Evolutionary conservation across 1,140 invertebrate species (phyloP).

Genomic region (Panonychus citri): DNA sequence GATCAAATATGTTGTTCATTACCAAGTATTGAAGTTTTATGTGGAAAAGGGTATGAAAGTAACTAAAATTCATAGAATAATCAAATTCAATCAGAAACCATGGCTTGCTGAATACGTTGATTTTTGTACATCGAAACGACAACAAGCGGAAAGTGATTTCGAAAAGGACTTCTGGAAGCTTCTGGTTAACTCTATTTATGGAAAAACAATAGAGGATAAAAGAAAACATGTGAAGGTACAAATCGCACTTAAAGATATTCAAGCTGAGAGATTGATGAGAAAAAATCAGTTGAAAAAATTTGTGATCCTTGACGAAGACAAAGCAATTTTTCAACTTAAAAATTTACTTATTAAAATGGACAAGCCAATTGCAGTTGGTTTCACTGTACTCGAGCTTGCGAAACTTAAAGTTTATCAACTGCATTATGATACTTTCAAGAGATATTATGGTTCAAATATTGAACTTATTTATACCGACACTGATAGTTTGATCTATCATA

Average conservation of each 20-base stretch:
- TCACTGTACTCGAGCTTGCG: slow-evolving; percentile 14
- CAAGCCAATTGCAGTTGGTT: slow-evolving; percentile 15
- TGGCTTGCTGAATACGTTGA: slow-evolving; percentile 26
- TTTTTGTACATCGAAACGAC: slow-evolving; percentile 21
- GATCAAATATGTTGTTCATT: too few species aligned
- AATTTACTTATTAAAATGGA: slow-evolving; percentile 14
- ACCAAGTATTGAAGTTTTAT: too few species aligned
- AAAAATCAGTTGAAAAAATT: slow-evolving; percentile 22
- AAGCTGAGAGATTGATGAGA: slow-evolving; percentile 19
- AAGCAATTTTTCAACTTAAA: slow-evolving; percentile 13
- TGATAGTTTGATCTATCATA: slow-evolving; percentile 22
- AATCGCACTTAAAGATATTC: slow-evolving; percentile 18
- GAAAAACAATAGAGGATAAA: slow-evolving; percentile 29
- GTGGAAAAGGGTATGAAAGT: slow-evolving; percentile 24
- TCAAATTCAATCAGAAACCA: slow-evolving; percentile 25
- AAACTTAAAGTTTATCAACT: slow-evolving; percentile 20
- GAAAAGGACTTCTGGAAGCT: slow-evolving; percentile 21
- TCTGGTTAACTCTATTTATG: slow-evolving; percentile 27
- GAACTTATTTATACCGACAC: slow-evolving; percentile 24
- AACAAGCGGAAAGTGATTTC: slow-evolving; percentile 17
- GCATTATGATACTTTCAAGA: slow-evolving; percentile 17
- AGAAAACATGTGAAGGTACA: slow-evolving; percentile 23
- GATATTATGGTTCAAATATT: slow-evolving; percentile 17
- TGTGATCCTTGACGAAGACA: neutral
- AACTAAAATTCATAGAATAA: slow-evolving; percentile 26